These are phyloP conservation scores for Pimephales promelas DNA, from an alignment of 2,113 vertebrate species.

Conservation along the genomic window DNA sequence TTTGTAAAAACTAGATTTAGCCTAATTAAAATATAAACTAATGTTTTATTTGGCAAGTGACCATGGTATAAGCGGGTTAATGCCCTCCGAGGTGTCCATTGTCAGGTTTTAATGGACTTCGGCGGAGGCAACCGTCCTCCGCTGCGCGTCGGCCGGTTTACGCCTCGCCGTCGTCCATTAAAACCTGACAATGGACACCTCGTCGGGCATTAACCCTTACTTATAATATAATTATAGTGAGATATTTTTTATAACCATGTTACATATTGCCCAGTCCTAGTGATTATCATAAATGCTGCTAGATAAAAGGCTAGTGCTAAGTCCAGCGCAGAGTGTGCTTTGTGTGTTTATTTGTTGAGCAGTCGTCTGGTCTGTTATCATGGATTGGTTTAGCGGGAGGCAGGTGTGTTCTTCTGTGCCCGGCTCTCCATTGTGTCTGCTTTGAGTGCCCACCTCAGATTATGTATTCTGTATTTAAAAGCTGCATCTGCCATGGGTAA, in stretches of 20 bases:
- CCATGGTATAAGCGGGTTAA: too few relatives aligned
- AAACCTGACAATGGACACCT: too few relatives aligned
- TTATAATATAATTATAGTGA: neutral
- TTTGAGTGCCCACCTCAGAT: constrained; percentile 69
- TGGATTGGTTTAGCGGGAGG: constrained; percentile 1
- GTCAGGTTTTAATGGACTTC: too few relatives aligned
- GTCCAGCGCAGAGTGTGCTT: too few relatives aligned
- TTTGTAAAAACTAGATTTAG: too few relatives aligned
- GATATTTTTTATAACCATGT: neutral
- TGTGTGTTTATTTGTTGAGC: neutral
- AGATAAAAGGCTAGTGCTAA: neutral
- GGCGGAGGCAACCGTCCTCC: too few relatives aligned
- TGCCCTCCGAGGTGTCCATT: too few relatives aligned
- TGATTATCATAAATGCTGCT: constrained; percentile 12
- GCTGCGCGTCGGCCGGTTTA: too few relatives aligned
- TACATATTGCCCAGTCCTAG: neutral
- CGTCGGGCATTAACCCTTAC: too few relatives aligned
- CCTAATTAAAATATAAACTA: too few relatives aligned
- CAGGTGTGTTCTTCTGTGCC: neutral
- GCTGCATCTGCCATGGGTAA: constrained; percentile 78
- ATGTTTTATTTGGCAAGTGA: too few relatives aligned
- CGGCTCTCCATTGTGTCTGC: constrained; percentile 59
- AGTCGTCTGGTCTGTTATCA: neutral
- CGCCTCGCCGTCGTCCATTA: too few relatives aligned
- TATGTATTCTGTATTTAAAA: constrained; percentile 77